phyloP scores from a whole-genome alignment of 2,888 invertebrate species.

The Cheilosia impressa region DNA sequence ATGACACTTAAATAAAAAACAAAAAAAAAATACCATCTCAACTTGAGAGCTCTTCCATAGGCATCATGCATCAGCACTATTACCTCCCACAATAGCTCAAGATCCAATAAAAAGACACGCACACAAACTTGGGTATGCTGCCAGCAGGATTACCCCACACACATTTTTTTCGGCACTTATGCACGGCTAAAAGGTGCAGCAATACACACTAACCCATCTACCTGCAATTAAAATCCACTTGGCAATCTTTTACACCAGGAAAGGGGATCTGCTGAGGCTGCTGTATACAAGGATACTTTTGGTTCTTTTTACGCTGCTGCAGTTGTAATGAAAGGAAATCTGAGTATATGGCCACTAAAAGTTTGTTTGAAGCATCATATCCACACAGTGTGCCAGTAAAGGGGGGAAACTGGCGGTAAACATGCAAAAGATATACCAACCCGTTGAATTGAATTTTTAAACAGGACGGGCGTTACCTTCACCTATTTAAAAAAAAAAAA shows the following conservation, averaged over 20 bases:
- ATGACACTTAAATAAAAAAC: slow-evolving; percentile 3
- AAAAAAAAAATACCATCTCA: slow-evolving; percentile 44
- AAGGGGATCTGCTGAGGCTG: slow-evolving; percentile 45
- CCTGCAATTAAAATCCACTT: slow-evolving; percentile 72
- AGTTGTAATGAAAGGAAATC: slow-evolving; percentile 42
- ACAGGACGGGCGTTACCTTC: slow-evolving; percentile 7
- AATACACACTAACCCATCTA: background rate
- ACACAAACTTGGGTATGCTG: background rate
- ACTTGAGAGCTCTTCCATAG: slow-evolving; percentile 39
- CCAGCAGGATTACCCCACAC: background rate
- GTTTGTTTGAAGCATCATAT: slow-evolving; percentile 28
- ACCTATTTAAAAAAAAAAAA: background rate
- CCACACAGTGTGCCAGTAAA: background rate
- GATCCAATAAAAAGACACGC: slow-evolving; percentile 28
- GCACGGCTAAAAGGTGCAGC: slow-evolving; percentile 52
- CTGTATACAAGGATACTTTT: slow-evolving; percentile 42
- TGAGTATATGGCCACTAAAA: slow-evolving; percentile 4
- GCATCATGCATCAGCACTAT: slow-evolving; percentile 57
- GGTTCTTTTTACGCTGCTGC: slow-evolving; percentile 12
- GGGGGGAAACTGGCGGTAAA: background rate
- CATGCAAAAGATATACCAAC: background rate
- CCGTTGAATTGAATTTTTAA: slow-evolving; percentile 53
- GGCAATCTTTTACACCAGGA: slow-evolving; percentile 42
- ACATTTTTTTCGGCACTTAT: slow-evolving; percentile 47
- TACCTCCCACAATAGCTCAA: slow-evolving; percentile 56